phyloP scores from a whole-genome alignment of 2,797 vertebrate genomes.

The Paedocypris micromegethes region DNA sequence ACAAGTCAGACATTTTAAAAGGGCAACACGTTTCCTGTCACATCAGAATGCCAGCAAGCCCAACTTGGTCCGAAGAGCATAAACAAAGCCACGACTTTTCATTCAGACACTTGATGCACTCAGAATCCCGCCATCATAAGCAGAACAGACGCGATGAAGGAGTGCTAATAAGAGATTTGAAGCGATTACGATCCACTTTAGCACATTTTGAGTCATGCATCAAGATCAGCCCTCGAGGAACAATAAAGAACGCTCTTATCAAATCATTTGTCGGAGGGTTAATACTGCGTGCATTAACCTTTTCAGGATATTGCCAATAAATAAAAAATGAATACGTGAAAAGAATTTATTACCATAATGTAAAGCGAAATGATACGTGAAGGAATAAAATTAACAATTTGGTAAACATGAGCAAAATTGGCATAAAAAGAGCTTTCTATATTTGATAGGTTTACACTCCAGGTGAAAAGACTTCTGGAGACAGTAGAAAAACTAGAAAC shows the following conservation, averaged over 20 bases:
- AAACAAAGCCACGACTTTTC: neutral
- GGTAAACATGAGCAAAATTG: too few species aligned
- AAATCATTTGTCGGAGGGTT: constrained; percentile 6
- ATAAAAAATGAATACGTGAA: neutral
- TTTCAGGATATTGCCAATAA: constrained; percentile 10
- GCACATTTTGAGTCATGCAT: constrained; percentile 6
- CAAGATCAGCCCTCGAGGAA: constrained; percentile 3
- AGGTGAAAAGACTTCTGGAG: too few species aligned
- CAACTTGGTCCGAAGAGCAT: constrained; percentile 3
- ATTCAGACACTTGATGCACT: constrained; percentile 6
- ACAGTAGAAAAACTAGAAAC: constrained; percentile 44
- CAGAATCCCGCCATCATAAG: neutral
- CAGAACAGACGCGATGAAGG: constrained; percentile 3
- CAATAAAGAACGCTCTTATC: neutral
- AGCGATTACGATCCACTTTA: neutral
- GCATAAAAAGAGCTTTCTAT: too few species aligned
- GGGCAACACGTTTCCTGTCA: constrained; percentile 10
- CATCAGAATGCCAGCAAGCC: constrained; percentile 5
- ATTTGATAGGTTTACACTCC: too few species aligned
- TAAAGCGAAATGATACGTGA: neutral
- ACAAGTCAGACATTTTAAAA: neutral
- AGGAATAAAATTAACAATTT: too few species aligned
- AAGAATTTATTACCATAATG: constrained; percentile 2
- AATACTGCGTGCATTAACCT: neutral
- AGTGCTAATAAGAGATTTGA: neutral